A percentile compares a stretch with the other conserved stretches of the same genome.
These are phyloP conservation scores for Sinocyclocheilus maitianheensis DNA, from an alignment of 2,113 vertebrate species.

Conservation along the genomic window DNA sequence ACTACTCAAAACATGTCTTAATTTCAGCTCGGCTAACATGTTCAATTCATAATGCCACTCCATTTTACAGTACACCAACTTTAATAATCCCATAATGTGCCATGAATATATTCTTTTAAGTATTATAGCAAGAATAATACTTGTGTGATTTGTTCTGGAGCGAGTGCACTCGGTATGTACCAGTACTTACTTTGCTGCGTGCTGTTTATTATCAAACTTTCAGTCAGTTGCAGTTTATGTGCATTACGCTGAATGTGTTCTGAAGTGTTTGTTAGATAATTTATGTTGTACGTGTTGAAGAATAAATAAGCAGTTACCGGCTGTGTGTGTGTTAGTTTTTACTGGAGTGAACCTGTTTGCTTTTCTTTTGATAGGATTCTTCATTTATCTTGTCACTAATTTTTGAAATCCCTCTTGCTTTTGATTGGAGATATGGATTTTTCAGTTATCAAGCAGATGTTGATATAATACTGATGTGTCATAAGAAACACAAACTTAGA, in stretches of 20 bases:
- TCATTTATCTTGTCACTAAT: neutral
- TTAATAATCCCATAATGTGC: neutral
- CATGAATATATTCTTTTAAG: neutral
- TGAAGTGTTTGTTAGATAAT: conserved; percentile 63
- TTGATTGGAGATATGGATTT: neutral
- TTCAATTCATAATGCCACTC: neutral
- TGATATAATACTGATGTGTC: neutral
- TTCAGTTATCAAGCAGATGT: neutral
- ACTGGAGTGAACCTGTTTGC: neutral
- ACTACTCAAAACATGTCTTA: neutral
- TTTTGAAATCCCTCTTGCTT: neutral
- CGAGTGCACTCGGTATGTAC: neutral
- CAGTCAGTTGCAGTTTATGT: conserved; percentile 66
- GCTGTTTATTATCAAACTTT: conserved; percentile 69
- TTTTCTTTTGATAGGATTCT: neutral
- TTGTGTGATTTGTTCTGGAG: neutral
- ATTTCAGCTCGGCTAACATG: neutral
- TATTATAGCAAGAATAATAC: neutral
- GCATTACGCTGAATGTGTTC: conserved; percentile 58
- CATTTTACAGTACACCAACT: neutral
- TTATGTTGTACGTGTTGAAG: conserved; percentile 85
- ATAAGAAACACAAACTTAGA: neutral
- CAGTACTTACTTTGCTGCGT: conserved; percentile 9
- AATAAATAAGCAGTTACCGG: conserved; percentile 77
- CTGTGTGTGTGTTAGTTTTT: conserved; percentile 22